Conservation (phyloP, 2,797 vertebrate species). For the Poecile montanus region DNA sequence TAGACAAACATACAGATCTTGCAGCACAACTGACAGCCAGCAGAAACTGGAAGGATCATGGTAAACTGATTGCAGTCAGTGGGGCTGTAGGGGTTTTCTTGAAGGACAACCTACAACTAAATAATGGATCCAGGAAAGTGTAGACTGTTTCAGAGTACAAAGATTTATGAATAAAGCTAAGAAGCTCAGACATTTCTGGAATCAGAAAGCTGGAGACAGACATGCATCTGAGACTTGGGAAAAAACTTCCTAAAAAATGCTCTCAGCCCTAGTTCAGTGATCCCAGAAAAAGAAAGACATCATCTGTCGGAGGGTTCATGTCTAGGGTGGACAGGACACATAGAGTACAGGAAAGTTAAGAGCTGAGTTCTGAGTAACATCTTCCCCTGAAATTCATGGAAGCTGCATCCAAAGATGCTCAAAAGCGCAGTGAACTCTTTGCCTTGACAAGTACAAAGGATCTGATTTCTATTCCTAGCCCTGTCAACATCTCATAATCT, state of each 20-base stretch:
- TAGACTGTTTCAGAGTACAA: not conserved
- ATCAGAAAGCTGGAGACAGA: not conserved
- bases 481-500: constrained; percentile 16
- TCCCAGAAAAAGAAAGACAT: not conserved
- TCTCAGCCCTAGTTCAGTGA: not conserved
- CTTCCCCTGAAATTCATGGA: not conserved
- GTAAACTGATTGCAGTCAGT: not conserved
- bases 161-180: not conserved
- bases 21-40: not conserved
- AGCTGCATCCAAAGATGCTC: not conserved
- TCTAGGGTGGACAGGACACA: not conserved
- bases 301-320: not conserved
- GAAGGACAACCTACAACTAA: not conserved
- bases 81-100: not conserved
- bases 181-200: not conserved
- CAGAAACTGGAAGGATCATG: not conserved
- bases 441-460: constrained; percentile 8
- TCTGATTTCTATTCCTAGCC: constrained; percentile 8
- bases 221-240: not conserved
- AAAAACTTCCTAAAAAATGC: not conserved
- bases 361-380: not conserved
- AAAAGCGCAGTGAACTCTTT: not conserved
- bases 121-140: not conserved
- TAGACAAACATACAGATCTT: not conserved
- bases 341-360: not conserved